Percentiles rank a stretch among this genome's conserved stretches.
Conservation (phyloP, 2,113 vertebrate species). For the Sprattus sprattus region DNA sequence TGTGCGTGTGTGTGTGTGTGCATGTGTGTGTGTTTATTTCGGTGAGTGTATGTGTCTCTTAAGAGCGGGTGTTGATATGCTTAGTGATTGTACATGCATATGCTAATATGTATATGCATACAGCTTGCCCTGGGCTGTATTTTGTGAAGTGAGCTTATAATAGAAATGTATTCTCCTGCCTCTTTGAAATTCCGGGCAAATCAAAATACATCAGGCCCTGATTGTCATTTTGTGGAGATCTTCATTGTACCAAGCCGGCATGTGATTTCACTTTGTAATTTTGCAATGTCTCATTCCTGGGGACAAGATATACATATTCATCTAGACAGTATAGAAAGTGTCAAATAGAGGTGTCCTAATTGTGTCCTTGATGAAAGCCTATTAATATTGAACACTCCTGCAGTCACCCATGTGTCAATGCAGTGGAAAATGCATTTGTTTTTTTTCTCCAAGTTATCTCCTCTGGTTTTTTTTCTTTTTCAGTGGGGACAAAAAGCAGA, state of each 20-base stretch:
- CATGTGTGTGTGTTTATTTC: slow-evolving; percentile 37
- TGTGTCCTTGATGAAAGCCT: slow-evolving; percentile 81
- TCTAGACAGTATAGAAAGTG: slow-evolving; percentile 69
- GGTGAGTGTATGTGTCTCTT: slow-evolving; percentile 28
- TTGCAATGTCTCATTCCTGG: slow-evolving; percentile 62
- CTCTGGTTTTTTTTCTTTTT: slow-evolving; percentile 28
- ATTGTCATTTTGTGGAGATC: slow-evolving; percentile 57
- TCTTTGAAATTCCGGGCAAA: slow-evolving; percentile 61
- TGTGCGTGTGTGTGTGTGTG: slow-evolving; percentile 6
- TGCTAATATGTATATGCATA: slow-evolving; percentile 66
- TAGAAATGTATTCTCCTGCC: slow-evolving; percentile 52
- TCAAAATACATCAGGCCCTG: slow-evolving; percentile 61
- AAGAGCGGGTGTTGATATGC: slow-evolving; percentile 23
- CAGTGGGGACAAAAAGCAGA: slow-evolving; percentile 68
- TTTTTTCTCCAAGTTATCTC: slow-evolving; percentile 34
- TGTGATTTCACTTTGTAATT: slow-evolving; percentile 67
- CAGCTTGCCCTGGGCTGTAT: slow-evolving; percentile 63
- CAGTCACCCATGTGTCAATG: slow-evolving; percentile 58
- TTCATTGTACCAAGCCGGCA: slow-evolving; percentile 48
- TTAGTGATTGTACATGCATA: slow-evolving; percentile 40
- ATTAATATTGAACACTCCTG: slow-evolving; percentile 78
- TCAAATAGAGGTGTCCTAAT: slow-evolving; percentile 78
- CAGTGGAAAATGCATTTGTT: slow-evolving; percentile 48
- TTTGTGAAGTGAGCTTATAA: slow-evolving; percentile 61
- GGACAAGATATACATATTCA: slow-evolving; percentile 73